phyloP scores from a whole-genome alignment of 2,888 invertebrate species.

The Agonopterix alstromeriana region DNA sequence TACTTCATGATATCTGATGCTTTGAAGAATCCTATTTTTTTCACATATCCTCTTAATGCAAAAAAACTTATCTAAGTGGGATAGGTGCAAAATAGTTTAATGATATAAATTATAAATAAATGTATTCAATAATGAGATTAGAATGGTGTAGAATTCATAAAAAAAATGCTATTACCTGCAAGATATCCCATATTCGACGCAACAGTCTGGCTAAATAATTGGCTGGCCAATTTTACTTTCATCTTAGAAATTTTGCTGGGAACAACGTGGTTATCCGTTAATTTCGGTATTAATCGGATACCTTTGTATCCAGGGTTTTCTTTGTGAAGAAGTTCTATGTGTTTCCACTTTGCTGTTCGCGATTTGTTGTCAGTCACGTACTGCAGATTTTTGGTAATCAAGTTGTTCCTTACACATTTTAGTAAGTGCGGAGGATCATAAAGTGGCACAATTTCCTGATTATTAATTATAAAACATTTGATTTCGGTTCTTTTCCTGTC shows the following conservation, averaged over 20 bases:
- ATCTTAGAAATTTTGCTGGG: constrained; percentile 18
- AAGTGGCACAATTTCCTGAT: constrained; percentile 15
- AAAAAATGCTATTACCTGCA: constrained; percentile 16
- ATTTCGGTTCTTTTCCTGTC: neutral
- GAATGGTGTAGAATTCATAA: neutral
- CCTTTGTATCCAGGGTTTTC: constrained; percentile 19
- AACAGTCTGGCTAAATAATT: constrained; percentile 23
- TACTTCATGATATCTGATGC: too few species aligned
- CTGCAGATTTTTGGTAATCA: constrained; percentile 16
- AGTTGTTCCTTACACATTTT: constrained; percentile 20
- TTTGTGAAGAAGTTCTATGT: constrained; percentile 11
- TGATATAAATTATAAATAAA: neutral
- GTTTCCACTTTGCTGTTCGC: constrained; percentile 22
- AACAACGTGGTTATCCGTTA: constrained; percentile 18
- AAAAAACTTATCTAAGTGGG: too few species aligned
- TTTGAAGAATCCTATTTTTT: too few species aligned
- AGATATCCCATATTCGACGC: constrained; percentile 20
- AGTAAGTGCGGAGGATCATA: constrained; percentile 20
- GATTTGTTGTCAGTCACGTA: constrained; percentile 4
- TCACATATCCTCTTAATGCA: too few species aligned
- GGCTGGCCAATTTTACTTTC: constrained; percentile 21
- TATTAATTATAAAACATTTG: constrained; percentile 14
- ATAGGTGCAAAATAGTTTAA: too few species aligned
- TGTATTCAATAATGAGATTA: neutral
- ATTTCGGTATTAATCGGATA: constrained; percentile 16